phyloP scores from a whole-genome alignment of 2,888 invertebrate species.

The Ypsolopha sequella region DNA sequence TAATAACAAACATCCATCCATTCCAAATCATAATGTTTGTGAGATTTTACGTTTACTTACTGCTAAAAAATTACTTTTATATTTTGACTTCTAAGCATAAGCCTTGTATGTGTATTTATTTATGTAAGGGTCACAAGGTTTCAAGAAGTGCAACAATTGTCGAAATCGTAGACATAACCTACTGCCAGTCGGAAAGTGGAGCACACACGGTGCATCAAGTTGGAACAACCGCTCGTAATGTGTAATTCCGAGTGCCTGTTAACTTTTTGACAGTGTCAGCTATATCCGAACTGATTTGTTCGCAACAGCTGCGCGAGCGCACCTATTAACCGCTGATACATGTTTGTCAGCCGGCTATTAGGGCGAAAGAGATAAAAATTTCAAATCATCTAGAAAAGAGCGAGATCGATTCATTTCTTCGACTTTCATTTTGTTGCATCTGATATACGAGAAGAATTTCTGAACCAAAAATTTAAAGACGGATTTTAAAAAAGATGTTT shows the following conservation, averaged over 20 bases:
- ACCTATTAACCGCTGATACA: constrained; percentile 72
- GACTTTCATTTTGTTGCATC: constrained; percentile 54
- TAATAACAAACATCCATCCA: too few relatives aligned
- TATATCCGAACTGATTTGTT: constrained; percentile 70
- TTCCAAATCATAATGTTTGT: too few relatives aligned
- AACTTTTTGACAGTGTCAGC: constrained; percentile 69
- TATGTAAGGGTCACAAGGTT: too few relatives aligned
- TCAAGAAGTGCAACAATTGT: too few relatives aligned
- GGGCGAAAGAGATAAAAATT: constrained; percentile 64
- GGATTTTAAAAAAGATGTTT: constrained; percentile 50
- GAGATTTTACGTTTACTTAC: too few relatives aligned
- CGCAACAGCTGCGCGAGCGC: constrained; percentile 67
- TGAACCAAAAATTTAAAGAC: constrained; percentile 53
- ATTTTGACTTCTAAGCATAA: too few relatives aligned
- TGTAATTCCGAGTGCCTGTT: constrained; percentile 34
- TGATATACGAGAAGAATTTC: constrained; percentile 57
- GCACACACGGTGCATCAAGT: neutral
- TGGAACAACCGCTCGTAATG: constrained; percentile 14
- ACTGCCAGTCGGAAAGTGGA: too few relatives aligned
- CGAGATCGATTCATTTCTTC: constrained; percentile 63
- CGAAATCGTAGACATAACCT: too few relatives aligned
- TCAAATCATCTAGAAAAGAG: constrained; percentile 54
- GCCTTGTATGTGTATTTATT: too few relatives aligned
- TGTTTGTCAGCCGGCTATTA: constrained; percentile 71
- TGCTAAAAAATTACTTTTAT: too few relatives aligned